Evolutionary conservation across 2,888 invertebrate genomes (phyloP), one percentile per base, ranked within the genome.

Genomic region (Adineta ricciae): DNA sequence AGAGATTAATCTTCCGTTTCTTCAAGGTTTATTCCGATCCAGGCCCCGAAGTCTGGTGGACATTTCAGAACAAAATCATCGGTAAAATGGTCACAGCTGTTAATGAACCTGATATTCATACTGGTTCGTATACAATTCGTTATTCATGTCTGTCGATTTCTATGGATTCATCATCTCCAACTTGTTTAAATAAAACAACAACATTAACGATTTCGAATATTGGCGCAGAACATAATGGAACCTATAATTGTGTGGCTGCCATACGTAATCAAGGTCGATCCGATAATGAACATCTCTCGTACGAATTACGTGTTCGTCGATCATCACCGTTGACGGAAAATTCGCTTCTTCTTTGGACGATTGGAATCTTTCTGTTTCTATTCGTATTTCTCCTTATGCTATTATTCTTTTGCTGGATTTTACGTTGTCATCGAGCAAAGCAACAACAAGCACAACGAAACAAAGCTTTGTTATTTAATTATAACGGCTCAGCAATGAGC

Each of bases 191-290:
- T 41, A 41, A 41, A 78, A 41, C 78, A 41, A 41, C 78, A 41
- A 78, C 41, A 41, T 41, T 78, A 41, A 78, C 78, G 41, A 78
- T 78, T n/a, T 41, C 78, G 14, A 41, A 78, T 78, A 78, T 78
- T 21, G 78, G 78, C n/a, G 5, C 41, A 9, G 78, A 78, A 78
- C 78, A 78, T 78, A 78, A 78, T 78, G 78, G 78, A 41, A 78
- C 78, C 21, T 78, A 78, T 41, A 78, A 78, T 78, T 78, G 78
- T 78, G 78, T 78, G 24, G 78, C 78, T 38, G 78, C 78, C 24
- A 78, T 78, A 41, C 38, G 41, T 41, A 78, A 78, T 78, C 78
- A 78, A 41, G 78, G 41, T n/a, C 78, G 78, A n/a, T 41, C 41
- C 2, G 78, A 78, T 41, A 78, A 78, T 41, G 78, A 78, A 41